Conservation (phyloP, 2,888 invertebrate species). For the Mechanitis mazaeus region DNA sequence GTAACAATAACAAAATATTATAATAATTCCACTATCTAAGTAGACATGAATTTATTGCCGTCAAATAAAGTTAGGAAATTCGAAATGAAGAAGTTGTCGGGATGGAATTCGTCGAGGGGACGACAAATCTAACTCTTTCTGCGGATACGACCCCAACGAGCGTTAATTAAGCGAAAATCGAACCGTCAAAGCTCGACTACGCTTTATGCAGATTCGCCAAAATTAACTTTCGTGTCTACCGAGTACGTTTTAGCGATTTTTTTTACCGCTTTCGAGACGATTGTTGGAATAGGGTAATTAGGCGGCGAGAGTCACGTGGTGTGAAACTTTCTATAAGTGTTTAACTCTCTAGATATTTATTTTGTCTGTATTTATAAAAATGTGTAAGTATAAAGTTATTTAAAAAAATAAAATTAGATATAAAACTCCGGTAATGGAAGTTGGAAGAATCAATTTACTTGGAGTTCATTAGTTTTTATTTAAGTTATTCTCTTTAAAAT, state of each 20-base stretch:
- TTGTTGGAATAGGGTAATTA: conserved; percentile 68
- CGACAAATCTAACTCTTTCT: conserved; percentile 63
- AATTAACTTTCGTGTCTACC: conserved; percentile 66
- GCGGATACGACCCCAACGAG: conserved; percentile 48
- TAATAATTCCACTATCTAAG: conserved; percentile 67
- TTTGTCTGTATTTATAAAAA: too few species aligned
- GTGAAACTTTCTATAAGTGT: conserved; percentile 29
- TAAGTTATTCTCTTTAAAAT: too few species aligned
- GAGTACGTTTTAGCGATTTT: conserved; percentile 54
- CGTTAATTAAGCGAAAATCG: conserved; percentile 75
- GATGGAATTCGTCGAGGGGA: conserved; percentile 52
- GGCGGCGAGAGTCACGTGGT: conserved; percentile 41
- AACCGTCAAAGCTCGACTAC: conserved; percentile 68
- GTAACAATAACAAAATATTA: conserved; percentile 30
- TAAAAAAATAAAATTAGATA: too few species aligned
- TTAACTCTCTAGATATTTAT: background rate
- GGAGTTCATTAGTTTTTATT: too few species aligned
- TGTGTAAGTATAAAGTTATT: too few species aligned
- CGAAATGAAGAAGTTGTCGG: conserved; percentile 51
- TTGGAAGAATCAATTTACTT: too few species aligned
- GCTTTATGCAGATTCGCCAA: conserved; percentile 70
- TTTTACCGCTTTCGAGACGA: conserved; percentile 40
- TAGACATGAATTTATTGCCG: conserved; percentile 58
- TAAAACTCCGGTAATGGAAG: too few species aligned
- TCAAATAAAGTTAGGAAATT: conserved; percentile 57